A percentile compares a stretch with the other conserved stretches of the same genome.
Conservation (phyloP, 1,140 invertebrate species). For the Cheumatopsyche charites region DNA sequence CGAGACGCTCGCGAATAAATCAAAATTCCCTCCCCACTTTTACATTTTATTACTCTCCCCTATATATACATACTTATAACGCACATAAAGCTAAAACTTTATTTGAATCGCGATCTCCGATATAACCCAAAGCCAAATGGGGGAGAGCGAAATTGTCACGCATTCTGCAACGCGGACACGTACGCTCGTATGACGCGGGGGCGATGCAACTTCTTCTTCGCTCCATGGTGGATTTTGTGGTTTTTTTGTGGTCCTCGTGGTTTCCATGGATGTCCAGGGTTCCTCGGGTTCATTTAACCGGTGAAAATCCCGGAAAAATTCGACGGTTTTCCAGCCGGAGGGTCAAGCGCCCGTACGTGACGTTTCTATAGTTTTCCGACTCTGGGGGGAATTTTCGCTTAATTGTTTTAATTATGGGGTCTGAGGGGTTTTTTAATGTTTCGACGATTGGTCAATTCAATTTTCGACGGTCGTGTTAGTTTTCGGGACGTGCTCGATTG, state of each 20-base stretch:
- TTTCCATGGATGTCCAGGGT: no score
- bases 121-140: neutral
- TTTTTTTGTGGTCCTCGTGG: no score
- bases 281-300: neutral
- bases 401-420: no score
- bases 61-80: no score
- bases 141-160: conserved; percentile 1
- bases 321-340: neutral
- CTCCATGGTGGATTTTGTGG: neutral
- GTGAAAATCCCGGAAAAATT: conserved; percentile 11
- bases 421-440: no score
- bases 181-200: neutral
- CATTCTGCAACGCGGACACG: conserved; percentile 24
- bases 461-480: no score
- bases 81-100: neutral
- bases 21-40: neutral
- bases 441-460: no score
- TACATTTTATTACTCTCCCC: neutral
- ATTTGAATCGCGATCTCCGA: conserved; percentile 15
- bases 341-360: conserved; percentile 1
- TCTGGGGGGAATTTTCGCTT: no score
- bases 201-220: conserved; percentile 3
- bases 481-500: no score
- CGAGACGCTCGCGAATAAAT: neutral
- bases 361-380: neutral